A percentile compares a stretch with the other conserved stretches of the same genome.
These are phyloP conservation scores for Lasioglossum vierecki DNA, from an alignment of 2,888 invertebrate species.

Conservation along the genomic window DNA sequence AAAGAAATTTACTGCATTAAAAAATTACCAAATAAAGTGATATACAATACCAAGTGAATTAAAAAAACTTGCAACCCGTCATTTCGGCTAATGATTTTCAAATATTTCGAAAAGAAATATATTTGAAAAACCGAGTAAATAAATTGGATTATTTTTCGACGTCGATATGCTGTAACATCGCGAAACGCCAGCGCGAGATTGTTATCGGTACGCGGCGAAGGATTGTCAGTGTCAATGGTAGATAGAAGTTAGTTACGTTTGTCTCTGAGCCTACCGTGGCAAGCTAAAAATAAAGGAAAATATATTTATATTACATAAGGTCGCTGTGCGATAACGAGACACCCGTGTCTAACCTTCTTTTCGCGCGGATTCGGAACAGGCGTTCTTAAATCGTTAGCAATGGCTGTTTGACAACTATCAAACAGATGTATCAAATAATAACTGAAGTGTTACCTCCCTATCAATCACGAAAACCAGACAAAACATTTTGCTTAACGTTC, in stretches of 20 bases:
- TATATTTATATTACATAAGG: slow-evolving; percentile 66
- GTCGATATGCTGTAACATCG: background rate
- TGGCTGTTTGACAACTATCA: background rate
- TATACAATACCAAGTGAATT: no score
- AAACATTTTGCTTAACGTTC: background rate
- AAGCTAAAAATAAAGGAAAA: slow-evolving; percentile 58
- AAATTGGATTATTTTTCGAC: background rate
- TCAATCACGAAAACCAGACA: background rate
- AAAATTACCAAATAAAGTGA: no score
- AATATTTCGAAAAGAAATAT: background rate
- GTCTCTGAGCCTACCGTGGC: slow-evolving; percentile 6
- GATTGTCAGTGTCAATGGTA: slow-evolving; percentile 40
- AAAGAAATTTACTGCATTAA: no score
- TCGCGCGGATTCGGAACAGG: slow-evolving; percentile 16
- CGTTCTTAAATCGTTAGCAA: slow-evolving; percentile 13
- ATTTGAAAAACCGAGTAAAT: background rate
- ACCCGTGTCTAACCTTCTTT: slow-evolving; percentile 37
- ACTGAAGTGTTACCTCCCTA: background rate
- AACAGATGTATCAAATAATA: background rate
- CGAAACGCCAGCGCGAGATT: background rate
- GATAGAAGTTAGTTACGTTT: slow-evolving; percentile 35
- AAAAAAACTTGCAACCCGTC: no score
- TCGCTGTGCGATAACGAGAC: slow-evolving; percentile 46
- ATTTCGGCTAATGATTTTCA: no score
- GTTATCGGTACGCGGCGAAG: background rate